A percentile compares a stretch with the other conserved stretches of the same genome.
These are phyloP conservation scores for Euura lappo DNA, from an alignment of 1,140 invertebrate genomes.

Conservation along the genomic window DNA sequence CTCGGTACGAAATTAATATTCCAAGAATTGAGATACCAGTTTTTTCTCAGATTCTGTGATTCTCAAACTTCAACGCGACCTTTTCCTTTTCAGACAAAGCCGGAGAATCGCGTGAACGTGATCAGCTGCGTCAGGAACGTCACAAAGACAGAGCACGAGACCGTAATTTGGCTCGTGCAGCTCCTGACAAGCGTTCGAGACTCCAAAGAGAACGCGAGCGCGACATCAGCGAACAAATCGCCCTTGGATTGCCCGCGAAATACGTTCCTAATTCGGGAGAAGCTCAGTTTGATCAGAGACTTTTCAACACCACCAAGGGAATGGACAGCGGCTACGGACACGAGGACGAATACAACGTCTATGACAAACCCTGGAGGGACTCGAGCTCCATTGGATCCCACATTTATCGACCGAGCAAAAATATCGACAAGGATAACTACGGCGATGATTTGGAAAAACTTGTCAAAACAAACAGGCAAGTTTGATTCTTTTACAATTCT, in stretches of 20 bases:
- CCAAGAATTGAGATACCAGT: background rate
- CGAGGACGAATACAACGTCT: constrained; percentile 98
- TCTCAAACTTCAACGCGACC: constrained; percentile 11
- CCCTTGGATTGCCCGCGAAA: constrained; percentile 93
- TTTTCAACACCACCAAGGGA: constrained; percentile 95
- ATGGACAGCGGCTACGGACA: constrained; percentile 97
- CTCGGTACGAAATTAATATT: constrained; percentile 31
- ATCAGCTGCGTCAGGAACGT: constrained; percentile 86
- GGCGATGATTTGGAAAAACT: constrained; percentile 85
- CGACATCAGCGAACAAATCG: constrained; percentile 99
- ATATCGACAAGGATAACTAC: constrained; percentile 90
- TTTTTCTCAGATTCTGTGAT: background rate
- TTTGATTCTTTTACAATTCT: constrained; percentile 10
- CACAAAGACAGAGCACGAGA: constrained; percentile 93
- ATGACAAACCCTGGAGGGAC: constrained; percentile 94
- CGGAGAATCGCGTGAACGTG: constrained; percentile 85
- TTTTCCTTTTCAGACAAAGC: constrained; percentile 60
- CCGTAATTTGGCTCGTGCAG: constrained; percentile 89
- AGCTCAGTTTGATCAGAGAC: constrained; percentile 92
- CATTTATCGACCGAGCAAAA: constrained; percentile 91
- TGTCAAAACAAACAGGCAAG: constrained; percentile 84
- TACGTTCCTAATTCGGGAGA: constrained; percentile 72
- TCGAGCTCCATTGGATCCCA: constrained; percentile 82
- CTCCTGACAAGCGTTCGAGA: constrained; percentile 91
- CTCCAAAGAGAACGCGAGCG: constrained; percentile 91